Evolutionary conservation across 2,113 vertebrate genomes (phyloP).

Genomic region (Neodontobutis hainanensis): DNA sequence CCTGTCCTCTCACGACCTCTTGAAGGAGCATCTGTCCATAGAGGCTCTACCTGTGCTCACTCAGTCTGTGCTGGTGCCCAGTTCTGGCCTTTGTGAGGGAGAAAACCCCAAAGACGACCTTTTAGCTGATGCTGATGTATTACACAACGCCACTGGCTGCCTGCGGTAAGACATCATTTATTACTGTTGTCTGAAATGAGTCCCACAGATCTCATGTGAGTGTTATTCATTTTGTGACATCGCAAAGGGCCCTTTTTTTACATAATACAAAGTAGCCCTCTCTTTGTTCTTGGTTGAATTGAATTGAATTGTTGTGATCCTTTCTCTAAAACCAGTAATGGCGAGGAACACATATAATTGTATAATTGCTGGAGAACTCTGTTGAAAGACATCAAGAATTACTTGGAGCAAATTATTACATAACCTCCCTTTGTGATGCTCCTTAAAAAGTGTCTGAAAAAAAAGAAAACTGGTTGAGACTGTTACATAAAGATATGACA

Average conservation of each 20-base stretch:
- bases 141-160: constrained; percentile 91
- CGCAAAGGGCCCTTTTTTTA: background rate
- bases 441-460: constrained; percentile 1
- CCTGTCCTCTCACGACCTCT: constrained; percentile 91
- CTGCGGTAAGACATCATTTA: constrained; percentile 73
- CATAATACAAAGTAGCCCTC: background rate
- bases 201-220: background rate
- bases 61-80: constrained; percentile 84
- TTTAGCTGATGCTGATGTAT: constrained; percentile 84
- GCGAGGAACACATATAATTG: background rate
- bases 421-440: background rate
- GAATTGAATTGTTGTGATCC: constrained; percentile 3
- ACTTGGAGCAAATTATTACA: constrained; percentile 6
- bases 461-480: background rate
- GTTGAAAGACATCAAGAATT: constrained; percentile 1
- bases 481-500: background rate
- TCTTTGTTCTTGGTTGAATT: constrained; percentile 12
- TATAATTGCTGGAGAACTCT: background rate
- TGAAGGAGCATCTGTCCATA: constrained; percentile 84
- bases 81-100: constrained; percentile 88
- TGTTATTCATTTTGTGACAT: background rate
- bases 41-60: constrained; percentile 81
- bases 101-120: constrained; percentile 90
- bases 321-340: background rate
- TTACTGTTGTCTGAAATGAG: background rate